These are phyloP conservation scores for Gryllus longicercus DNA, from an alignment of 2,888 invertebrate species.

Conservation along the genomic window DNA sequence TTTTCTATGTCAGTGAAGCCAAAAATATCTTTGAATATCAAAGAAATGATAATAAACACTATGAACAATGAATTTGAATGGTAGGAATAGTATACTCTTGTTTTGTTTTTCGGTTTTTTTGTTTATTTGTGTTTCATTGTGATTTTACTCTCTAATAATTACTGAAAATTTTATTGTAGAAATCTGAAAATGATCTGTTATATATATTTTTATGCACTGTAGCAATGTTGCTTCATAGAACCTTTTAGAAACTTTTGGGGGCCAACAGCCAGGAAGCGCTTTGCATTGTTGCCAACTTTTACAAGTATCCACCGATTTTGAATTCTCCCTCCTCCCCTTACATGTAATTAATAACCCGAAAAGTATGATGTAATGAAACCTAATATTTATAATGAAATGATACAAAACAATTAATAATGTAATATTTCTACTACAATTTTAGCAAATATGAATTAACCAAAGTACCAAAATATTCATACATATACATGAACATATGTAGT, in stretches of 20 bases:
- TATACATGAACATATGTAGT: constrained; percentile 36
- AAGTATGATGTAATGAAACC: constrained; percentile 30
- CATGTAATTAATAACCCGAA: constrained; percentile 31
- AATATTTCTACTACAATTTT: constrained; percentile 52
- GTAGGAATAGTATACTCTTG: constrained; percentile 18
- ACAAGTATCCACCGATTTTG: constrained; percentile 36
- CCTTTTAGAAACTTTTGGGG: constrained; percentile 29
- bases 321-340: constrained; percentile 28
- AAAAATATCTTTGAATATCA: neutral
- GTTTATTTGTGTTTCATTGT: neutral
- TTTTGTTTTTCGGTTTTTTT: neutral
- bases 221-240: constrained; percentile 17
- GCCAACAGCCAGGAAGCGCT: constrained; percentile 33
- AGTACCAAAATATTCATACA: constrained; percentile 57
- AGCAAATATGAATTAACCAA: constrained; percentile 54
- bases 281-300: constrained; percentile 36
- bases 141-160: constrained; percentile 11
- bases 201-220: constrained; percentile 19
- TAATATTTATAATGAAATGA: constrained; percentile 36
- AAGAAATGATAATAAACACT: constrained; percentile 9
- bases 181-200: constrained; percentile 23
- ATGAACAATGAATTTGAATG: constrained; percentile 12
- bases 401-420: constrained; percentile 47
- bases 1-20: constrained; percentile 17
- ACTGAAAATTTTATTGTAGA: constrained; percentile 26